Evolutionary conservation across 2,113 vertebrate species (phyloP).

Genomic region (Danionella cerebrum): DNA sequence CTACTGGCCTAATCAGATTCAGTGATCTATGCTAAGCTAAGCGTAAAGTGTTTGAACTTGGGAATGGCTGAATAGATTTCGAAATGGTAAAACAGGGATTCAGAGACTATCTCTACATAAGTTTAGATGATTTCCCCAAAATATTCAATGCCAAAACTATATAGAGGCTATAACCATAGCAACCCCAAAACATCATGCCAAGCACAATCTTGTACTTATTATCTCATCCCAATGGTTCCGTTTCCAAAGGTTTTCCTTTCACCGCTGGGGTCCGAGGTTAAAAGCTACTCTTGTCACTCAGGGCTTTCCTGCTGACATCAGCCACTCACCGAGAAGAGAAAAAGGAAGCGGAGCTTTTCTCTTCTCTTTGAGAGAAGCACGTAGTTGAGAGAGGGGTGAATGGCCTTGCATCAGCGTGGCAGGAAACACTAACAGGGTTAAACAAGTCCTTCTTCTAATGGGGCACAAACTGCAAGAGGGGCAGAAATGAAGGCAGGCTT

Average conservation of each 20-base stretch:
- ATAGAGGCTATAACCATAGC: too few relatives aligned
- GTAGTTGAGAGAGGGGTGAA: constrained; percentile 51
- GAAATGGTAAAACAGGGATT: too few relatives aligned
- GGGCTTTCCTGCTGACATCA: constrained; percentile 59
- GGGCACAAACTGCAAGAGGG: constrained; percentile 55
- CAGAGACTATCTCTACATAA: too few relatives aligned
- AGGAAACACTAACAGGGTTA: constrained; percentile 61
- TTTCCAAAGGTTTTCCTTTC: neutral
- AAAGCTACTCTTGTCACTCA: constrained; percentile 64
- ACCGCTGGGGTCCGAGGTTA: constrained; percentile 43
- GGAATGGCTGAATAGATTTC: too few relatives aligned
- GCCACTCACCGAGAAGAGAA: constrained; percentile 46
- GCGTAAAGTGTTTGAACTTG: too few relatives aligned
- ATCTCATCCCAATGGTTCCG: neutral
- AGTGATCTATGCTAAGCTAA: too few relatives aligned
- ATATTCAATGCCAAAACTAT: too few relatives aligned
- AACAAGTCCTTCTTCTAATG: constrained; percentile 50
- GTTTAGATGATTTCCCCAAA: too few relatives aligned
- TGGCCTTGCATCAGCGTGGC: constrained; percentile 50
- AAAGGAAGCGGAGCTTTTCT: constrained; percentile 42
- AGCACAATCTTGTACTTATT: neutral
- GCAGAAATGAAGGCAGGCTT: constrained; percentile 54
- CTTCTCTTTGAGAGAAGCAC: constrained; percentile 34
- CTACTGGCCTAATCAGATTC: too few relatives aligned
- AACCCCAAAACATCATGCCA: too few relatives aligned